Conservation (phyloP, 2,113 vertebrate species). For the Lucifuga dentata region DNA sequence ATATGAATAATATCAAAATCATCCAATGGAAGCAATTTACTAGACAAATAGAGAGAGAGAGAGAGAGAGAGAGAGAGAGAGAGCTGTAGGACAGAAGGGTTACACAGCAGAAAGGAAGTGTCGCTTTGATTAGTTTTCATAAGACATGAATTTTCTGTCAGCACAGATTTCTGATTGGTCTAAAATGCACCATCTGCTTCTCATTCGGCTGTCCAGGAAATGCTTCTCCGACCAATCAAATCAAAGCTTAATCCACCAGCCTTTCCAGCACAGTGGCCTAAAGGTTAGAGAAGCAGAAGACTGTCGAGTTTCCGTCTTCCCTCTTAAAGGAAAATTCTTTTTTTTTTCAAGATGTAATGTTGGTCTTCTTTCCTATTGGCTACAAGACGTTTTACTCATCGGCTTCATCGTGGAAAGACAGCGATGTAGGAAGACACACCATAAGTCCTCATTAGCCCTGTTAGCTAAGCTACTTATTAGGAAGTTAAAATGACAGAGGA, state of each 20-base stretch:
- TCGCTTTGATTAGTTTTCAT: slow-evolving; percentile 63
- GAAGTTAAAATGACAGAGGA: no score
- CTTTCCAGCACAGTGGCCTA: slow-evolving; percentile 33
- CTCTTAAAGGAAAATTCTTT: no score
- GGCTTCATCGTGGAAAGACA: no score
- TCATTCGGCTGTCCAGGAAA: slow-evolving; percentile 68
- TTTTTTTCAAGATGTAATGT: no score
- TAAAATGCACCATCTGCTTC: slow-evolving; percentile 69
- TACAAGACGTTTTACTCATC: no score
- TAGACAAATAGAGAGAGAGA: not conserved
- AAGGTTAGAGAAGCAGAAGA: slow-evolving; percentile 56
- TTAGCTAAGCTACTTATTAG: no score
- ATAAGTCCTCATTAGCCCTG: no score
- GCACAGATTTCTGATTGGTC: slow-evolving; percentile 59
- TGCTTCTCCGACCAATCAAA: slow-evolving; percentile 66
- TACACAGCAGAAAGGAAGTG: slow-evolving; percentile 21
- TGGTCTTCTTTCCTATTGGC: no score
- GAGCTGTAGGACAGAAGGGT: slow-evolving; percentile 43
- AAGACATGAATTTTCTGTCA: slow-evolving; percentile 62
- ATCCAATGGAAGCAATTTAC: not conserved
- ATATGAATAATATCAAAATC: slow-evolving; percentile 1
- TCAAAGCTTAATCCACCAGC: slow-evolving; percentile 56
- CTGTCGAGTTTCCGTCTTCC: slow-evolving; percentile 29
- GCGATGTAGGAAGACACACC: no score
- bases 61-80: not conserved